A percentile compares a stretch with the other conserved stretches of the same genome.
phyloP scores from a whole-genome alignment of 1,140 invertebrate species.

The Drosophila grimshawi region DNA sequence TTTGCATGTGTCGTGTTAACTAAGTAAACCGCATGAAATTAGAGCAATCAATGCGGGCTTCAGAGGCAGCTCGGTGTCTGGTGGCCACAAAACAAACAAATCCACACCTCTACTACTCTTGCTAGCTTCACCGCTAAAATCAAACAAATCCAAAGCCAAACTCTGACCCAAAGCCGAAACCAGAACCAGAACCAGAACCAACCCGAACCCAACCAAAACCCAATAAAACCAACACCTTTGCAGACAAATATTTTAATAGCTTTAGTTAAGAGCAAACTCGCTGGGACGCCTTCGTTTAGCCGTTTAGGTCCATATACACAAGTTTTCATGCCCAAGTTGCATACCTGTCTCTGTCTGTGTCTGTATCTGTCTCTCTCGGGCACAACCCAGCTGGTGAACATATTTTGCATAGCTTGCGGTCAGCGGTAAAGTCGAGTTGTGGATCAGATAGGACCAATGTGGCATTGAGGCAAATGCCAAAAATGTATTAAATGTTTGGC shows the following conservation, averaged over 20 bases:
- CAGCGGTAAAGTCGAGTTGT: background rate
- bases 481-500: background rate
- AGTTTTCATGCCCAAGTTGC: background rate
- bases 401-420: constrained; percentile 1
- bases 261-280: constrained; percentile 20
- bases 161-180: constrained; percentile 38
- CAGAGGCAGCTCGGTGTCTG: background rate
- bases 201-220: constrained; percentile 1
- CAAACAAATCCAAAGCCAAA: constrained; percentile 45
- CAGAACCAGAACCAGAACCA: constrained; percentile 34
- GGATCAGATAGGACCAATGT: background rate
- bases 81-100: background rate
- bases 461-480: background rate
- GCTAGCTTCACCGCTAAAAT: constrained; percentile 36
- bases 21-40: constrained; percentile 54
- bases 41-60: constrained; percentile 39
- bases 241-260: constrained; percentile 60
- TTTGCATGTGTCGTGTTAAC: constrained; percentile 1
- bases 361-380: background rate
- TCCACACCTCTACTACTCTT: background rate
- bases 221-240: constrained; percentile 54
- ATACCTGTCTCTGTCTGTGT: background rate
- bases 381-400: background rate
- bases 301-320: background rate
- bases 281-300: constrained; percentile 1